Evolutionary conservation across 2,113 vertebrate species (phyloP).

Genomic region (Tenrec ecaudatus): DNA sequence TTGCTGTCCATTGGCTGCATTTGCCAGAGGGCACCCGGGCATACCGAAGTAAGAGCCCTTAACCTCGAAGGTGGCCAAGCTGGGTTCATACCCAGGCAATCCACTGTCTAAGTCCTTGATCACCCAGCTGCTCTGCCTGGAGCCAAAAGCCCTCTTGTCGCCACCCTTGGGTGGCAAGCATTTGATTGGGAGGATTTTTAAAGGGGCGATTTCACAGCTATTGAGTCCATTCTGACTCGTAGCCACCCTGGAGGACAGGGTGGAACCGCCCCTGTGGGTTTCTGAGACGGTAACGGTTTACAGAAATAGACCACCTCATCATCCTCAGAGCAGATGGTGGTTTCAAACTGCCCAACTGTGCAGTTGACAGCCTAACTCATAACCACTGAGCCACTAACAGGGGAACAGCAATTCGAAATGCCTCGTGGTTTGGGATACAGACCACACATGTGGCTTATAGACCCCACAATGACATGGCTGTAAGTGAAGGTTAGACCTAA

Average conservation of each 20-base stretch:
- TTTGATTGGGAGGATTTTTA: neutral
- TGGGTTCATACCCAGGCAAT: neutral
- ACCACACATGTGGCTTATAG: neutral
- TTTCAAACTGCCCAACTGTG: too few relatives aligned
- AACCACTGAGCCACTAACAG: too few relatives aligned
- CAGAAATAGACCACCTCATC: too few relatives aligned
- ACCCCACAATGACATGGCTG: neutral
- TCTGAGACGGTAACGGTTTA: too few relatives aligned
- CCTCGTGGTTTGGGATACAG: neutral
- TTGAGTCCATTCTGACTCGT: too few relatives aligned
- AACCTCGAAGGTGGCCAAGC: neutral
- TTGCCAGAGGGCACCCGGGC: neutral
- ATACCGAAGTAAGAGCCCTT: neutral
- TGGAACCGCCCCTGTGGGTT: too few relatives aligned
- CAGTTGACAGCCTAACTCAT: too few relatives aligned
- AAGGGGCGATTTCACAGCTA: neutral
- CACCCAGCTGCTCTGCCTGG: neutral
- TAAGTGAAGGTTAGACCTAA: neutral
- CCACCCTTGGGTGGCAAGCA: neutral
- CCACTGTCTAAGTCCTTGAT: fast-evolving
- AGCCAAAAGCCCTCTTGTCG: neutral
- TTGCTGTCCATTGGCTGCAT: neutral
- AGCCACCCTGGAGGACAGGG: too few relatives aligned
- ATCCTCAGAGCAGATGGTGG: too few relatives aligned
- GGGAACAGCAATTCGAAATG: neutral